These are phyloP conservation scores for Drosophila rufa DNA, from an alignment of 1,140 invertebrate genomes.

Conservation along the genomic window DNA sequence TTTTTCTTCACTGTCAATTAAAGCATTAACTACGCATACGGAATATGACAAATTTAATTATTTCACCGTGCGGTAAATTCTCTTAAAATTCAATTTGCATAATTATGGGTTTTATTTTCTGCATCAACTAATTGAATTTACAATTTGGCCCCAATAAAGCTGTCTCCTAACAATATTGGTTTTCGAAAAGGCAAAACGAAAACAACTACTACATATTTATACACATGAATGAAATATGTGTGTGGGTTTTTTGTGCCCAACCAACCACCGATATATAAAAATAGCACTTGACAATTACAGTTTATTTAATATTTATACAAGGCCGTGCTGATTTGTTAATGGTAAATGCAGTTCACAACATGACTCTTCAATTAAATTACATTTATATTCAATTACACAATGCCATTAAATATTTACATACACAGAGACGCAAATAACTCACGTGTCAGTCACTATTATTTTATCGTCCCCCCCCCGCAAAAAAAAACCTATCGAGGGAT, in stretches of 20 bases:
- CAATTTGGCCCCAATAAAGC: constrained; percentile 7
- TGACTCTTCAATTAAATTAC: constrained; percentile 59
- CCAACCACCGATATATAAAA: constrained; percentile 74
- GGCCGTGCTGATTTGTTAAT: constrained; percentile 48
- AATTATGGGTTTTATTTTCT: constrained; percentile 12
- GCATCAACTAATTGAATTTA: constrained; percentile 49
- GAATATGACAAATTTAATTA: constrained; percentile 29
- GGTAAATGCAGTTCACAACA: constrained; percentile 32
- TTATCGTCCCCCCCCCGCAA: background rate
- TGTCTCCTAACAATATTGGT: constrained; percentile 14
- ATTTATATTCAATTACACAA: constrained; percentile 47
- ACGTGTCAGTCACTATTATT: background rate
- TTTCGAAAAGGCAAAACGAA: constrained; percentile 16
- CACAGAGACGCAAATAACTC: background rate
- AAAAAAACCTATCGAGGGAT: background rate
- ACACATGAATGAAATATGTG: constrained; percentile 29
- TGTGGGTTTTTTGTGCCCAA: constrained; percentile 39
- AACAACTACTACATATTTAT: constrained; percentile 12
- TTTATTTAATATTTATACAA: constrained; percentile 53
- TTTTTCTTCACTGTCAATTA: constrained; percentile 44
- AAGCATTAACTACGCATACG: constrained; percentile 8
- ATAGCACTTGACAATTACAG: constrained; percentile 63
- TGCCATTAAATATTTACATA: constrained; percentile 11
- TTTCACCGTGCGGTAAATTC: constrained; percentile 21
- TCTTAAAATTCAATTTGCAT: constrained; percentile 21